Evolutionary conservation across 2,888 invertebrate genomes (phyloP).

Genomic region (Phyllotreta striolata): DNA sequence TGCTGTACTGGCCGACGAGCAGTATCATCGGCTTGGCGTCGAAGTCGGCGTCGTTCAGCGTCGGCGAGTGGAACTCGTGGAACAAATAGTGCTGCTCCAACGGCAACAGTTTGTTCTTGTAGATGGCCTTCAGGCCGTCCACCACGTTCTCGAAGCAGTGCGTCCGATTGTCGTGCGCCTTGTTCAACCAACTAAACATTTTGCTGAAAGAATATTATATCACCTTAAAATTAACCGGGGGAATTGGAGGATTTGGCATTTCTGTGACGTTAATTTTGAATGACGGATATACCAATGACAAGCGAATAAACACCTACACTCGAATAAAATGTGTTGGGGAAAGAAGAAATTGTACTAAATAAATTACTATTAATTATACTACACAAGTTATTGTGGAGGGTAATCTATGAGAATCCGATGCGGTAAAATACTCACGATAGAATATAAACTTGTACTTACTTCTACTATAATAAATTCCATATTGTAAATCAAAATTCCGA

Average conservation of each 20-base stretch:
- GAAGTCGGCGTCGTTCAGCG: conserved; percentile 95
- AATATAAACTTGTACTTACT: no score
- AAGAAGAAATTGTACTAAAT: conserved; percentile 27
- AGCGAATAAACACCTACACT: not conserved
- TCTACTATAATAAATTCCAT: no score
- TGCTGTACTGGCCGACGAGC: conserved; percentile 96
- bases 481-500: no score
- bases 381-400: no score
- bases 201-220: conserved; percentile 49
- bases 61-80: conserved; percentile 95
- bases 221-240: conserved; percentile 21
- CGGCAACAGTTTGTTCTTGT: conserved; percentile 88
- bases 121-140: conserved; percentile 93
- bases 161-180: conserved; percentile 70
- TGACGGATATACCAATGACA: conserved; percentile 15
- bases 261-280: conserved; percentile 32
- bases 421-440: no score
- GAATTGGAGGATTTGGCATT: conserved; percentile 27
- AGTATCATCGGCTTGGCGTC: conserved; percentile 98
- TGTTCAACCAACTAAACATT: conserved; percentile 89
- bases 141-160: conserved; percentile 89
- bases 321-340: no score
- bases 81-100: conserved; percentile 90
- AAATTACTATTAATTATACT: no score
- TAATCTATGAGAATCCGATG: no score